phyloP scores from a whole-genome alignment of 2,888 invertebrate species.

The Geotrupes spiniger region DNA sequence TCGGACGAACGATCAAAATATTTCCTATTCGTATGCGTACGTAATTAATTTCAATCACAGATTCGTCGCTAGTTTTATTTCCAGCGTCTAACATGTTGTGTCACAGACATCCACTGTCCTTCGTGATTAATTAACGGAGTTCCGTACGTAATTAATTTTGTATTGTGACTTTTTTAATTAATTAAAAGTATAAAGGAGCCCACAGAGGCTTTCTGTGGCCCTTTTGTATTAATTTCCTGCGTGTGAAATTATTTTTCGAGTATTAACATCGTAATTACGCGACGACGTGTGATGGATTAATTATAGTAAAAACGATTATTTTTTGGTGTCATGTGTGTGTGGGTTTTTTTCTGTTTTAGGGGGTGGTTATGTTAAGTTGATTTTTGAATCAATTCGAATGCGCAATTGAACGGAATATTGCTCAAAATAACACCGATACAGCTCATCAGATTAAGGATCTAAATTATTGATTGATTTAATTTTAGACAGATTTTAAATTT shows the following conservation, averaged over 20 bases:
- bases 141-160: slow-evolving; percentile 25
- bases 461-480: too few species aligned
- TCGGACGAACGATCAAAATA: slow-evolving; percentile 3
- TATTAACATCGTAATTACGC: slow-evolving; percentile 24
- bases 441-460: too few species aligned
- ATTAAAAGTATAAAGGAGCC: slow-evolving; percentile 20
- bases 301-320: too few species aligned
- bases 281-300: too few species aligned
- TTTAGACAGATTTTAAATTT: too few species aligned
- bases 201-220: slow-evolving; percentile 18
- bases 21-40: slow-evolving; percentile 5
- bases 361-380: too few species aligned
- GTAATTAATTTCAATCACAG: slow-evolving; percentile 20
- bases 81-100: slow-evolving; percentile 17
- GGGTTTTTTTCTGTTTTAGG: too few species aligned
- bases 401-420: too few species aligned
- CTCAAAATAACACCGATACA: too few species aligned
- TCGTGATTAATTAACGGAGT: slow-evolving; percentile 24
- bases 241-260: slow-evolving; percentile 18
- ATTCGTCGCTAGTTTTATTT: slow-evolving; percentile 9
- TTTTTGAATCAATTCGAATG: too few species aligned
- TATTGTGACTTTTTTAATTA: slow-evolving; percentile 29
- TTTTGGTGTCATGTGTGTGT: too few species aligned
- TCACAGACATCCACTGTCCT: slow-evolving; percentile 14
- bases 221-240: slow-evolving; percentile 26